Percentiles rank a stretch among this genome's conserved stretches.
phyloP scores from a whole-genome alignment of 2,888 invertebrate genomes.

The Scelioninae gen. 1 region DNA sequence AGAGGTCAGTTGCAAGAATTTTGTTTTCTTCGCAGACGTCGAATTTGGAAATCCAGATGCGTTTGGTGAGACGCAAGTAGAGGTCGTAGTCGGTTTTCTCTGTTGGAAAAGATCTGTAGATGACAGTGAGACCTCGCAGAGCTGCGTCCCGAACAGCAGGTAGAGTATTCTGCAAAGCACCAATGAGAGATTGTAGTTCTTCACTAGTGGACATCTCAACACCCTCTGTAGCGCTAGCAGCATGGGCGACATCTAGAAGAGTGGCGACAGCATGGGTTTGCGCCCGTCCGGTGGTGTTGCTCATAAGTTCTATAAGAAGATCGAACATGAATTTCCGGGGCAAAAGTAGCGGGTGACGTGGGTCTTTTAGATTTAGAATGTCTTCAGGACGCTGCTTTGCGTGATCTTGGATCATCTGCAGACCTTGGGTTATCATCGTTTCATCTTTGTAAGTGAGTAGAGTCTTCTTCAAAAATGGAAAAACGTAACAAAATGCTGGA shows the following conservation, averaged over 20 bases:
- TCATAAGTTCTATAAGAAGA: slow-evolving; percentile 91
- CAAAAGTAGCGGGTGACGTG: slow-evolving; percentile 90
- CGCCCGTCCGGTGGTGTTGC: slow-evolving; percentile 88
- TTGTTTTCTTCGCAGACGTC: slow-evolving; percentile 92
- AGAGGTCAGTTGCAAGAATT: slow-evolving; percentile 87
- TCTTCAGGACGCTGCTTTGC: slow-evolving; percentile 87
- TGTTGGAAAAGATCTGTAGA: slow-evolving; percentile 87
- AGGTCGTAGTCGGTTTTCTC: slow-evolving; percentile 86
- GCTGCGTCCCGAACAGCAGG: slow-evolving; percentile 92
- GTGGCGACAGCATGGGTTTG: slow-evolving; percentile 92
- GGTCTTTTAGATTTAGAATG: slow-evolving; percentile 84
- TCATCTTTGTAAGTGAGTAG: slow-evolving; percentile 85
- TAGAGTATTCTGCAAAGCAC: slow-evolving; percentile 90
- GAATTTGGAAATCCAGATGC: slow-evolving; percentile 93
- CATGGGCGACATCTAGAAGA: slow-evolving; percentile 91
- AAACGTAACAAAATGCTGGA: slow-evolving; percentile 93
- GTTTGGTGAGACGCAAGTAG: slow-evolving; percentile 87
- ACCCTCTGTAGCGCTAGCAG: slow-evolving; percentile 88
- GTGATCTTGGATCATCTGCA: slow-evolving; percentile 90
- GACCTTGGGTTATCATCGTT: slow-evolving; percentile 86
- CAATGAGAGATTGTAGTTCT: slow-evolving; percentile 90
- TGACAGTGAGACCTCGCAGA: slow-evolving; percentile 88
- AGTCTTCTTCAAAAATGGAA: slow-evolving; percentile 90
- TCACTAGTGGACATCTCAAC: slow-evolving; percentile 87
- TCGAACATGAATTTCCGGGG: slow-evolving; percentile 93